phyloP scores from a whole-genome alignment of 2,888 invertebrate species.

The Amblyteles armatorius region DNA sequence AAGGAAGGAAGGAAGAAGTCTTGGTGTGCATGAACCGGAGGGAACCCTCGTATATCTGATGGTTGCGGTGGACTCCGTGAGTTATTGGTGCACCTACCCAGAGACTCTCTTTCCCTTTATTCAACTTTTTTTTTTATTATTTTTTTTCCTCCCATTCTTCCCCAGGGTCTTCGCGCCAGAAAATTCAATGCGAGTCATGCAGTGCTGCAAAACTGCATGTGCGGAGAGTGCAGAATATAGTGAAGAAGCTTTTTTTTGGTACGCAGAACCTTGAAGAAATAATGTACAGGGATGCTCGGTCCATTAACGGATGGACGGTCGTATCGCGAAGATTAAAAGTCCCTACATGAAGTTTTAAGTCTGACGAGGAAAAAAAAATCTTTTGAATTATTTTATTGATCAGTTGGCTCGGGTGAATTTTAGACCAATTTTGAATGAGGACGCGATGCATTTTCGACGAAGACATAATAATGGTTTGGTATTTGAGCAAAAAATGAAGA shows the following conservation, averaged over 20 bases:
- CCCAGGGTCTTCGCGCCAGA: not conserved
- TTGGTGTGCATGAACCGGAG: slow-evolving; percentile 26
- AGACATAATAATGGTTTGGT: not conserved
- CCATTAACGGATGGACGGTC: not conserved
- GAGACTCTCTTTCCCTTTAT: slow-evolving; percentile 18
- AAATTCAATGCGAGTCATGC: slow-evolving; percentile 18
- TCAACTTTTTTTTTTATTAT: not conserved
- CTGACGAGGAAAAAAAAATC: not conserved
- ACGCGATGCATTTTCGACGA: not conserved
- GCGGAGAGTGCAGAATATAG: not conserved
- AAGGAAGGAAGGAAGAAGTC: slow-evolving; percentile 25
- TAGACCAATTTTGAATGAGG: not conserved
- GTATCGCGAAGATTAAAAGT: not conserved
- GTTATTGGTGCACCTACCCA: slow-evolving; percentile 23
- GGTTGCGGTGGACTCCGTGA: slow-evolving; percentile 19
- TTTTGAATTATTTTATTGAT: not conserved
- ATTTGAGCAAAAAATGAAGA: not conserved
- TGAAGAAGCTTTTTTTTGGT: not conserved
- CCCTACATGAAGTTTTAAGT: not conserved
- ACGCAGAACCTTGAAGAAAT: slow-evolving; percentile 12
- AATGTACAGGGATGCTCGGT: not conserved
- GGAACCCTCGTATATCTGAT: slow-evolving; percentile 27
- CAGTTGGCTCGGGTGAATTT: not conserved
- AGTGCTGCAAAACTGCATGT: slow-evolving; percentile 12
- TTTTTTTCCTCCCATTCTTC: not conserved